These are phyloP conservation scores for Coenonympha arcania DNA, from an alignment of 2,888 invertebrate genomes.

Conservation along the genomic window DNA sequence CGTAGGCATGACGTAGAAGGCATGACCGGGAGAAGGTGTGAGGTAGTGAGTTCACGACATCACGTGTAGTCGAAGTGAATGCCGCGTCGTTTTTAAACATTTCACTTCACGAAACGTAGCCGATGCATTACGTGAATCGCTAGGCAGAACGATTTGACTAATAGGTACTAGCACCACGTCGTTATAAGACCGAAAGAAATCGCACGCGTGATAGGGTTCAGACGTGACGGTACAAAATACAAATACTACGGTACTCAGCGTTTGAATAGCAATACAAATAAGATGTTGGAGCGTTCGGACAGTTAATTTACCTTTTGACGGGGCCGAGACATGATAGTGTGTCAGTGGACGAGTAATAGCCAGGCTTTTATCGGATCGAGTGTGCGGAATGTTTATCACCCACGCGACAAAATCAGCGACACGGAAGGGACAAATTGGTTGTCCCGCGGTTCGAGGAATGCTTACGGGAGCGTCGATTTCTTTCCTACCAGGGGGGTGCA, in stretches of 20 bases:
- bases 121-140: no score
- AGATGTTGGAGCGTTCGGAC: slow-evolving; percentile 22
- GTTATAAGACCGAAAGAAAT: slow-evolving; percentile 31
- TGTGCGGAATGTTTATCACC: slow-evolving; percentile 30
- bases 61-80: no score
- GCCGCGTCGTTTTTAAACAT: no score
- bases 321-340: slow-evolving; percentile 12
- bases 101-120: no score
- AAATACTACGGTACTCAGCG: slow-evolving; percentile 17
- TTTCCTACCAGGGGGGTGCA: no score
- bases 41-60: no score
- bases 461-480: slow-evolving; percentile 47
- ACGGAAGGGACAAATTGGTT: slow-evolving; percentile 64
- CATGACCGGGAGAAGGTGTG: no score
- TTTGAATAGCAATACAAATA: slow-evolving; percentile 24
- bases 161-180: slow-evolving; percentile 31
- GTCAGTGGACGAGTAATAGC: slow-evolving; percentile 6
- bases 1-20: no score
- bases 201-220: slow-evolving; percentile 32
- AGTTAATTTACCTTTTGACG: slow-evolving; percentile 33
- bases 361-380: slow-evolving; percentile 10
- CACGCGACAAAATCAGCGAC: slow-evolving; percentile 49
- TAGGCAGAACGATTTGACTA: slow-evolving; percentile 32
- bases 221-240: slow-evolving; percentile 26
- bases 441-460: slow-evolving; percentile 48